phyloP scores from a whole-genome alignment of 2,113 vertebrate genomes.

The Chlamydotis undulata region DNA sequence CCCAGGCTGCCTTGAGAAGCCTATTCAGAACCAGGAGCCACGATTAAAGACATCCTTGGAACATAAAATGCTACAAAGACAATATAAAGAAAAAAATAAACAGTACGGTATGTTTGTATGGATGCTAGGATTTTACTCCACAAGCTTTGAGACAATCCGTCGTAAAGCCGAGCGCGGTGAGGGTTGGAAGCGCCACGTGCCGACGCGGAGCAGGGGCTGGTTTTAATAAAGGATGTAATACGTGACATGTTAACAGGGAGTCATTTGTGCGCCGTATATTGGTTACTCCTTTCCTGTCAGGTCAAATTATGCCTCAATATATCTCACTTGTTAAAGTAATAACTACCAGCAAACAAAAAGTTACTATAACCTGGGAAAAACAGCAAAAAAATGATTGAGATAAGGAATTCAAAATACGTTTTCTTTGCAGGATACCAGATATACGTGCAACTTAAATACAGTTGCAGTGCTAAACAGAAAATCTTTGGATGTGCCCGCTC shows the following conservation, averaged over 20 bases:
- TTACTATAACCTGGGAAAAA: background rate
- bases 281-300: slow-evolving; percentile 55
- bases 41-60: background rate
- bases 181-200: background rate
- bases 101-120: background rate
- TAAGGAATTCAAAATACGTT: background rate
- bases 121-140: background rate
- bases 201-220: background rate
- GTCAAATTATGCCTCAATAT: slow-evolving; percentile 54
- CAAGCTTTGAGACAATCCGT: background rate
- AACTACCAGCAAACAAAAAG: background rate
- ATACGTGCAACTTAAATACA: fast-evolving
- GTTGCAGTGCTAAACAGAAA: background rate
- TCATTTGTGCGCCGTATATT: slow-evolving; percentile 49
- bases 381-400: background rate
- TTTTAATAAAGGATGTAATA: slow-evolving; percentile 67
- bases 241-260: slow-evolving; percentile 66
- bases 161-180: background rate
- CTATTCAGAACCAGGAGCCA: background rate
- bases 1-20: background rate
- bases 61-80: background rate
- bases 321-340: background rate
- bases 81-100: background rate
- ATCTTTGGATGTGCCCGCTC: background rate
- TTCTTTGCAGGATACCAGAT: background rate